Conservation (phyloP, 2,113 vertebrate species). For the Muntiacus muntjak region DNA sequence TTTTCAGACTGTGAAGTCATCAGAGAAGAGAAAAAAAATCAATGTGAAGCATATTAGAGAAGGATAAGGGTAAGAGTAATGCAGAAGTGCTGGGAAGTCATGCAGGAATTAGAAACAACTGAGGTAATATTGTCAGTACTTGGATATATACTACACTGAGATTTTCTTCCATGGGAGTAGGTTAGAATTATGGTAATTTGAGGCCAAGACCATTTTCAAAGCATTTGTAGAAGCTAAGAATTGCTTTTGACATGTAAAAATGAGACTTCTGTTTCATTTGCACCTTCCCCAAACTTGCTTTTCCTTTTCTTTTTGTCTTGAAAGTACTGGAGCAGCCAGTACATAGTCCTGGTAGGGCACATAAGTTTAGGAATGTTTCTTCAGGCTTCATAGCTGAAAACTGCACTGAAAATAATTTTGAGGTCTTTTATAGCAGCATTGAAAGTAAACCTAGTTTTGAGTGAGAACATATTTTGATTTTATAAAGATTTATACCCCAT, state of each 20-base stretch:
- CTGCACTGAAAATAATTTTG: neutral
- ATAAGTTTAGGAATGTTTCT: neutral
- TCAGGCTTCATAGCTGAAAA: neutral
- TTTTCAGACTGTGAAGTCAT: constrained; percentile 80
- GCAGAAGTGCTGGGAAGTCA: constrained; percentile 75
- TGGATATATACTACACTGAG: neutral
- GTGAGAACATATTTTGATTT: constrained; percentile 14
- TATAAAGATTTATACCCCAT: neutral
- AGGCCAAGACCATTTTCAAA: neutral
- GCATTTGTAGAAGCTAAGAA: neutral
- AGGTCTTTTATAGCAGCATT: neutral
- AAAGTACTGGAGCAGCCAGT: neutral
- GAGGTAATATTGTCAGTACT: constrained; percentile 50
- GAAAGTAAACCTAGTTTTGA: constrained; percentile 8
- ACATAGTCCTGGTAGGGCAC: neutral
- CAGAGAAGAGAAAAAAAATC: constrained; percentile 82
- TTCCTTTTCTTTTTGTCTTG: neutral
- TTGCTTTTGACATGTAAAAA: constrained; percentile 5
- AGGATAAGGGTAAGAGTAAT: constrained; percentile 76
- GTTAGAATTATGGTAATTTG: neutral
- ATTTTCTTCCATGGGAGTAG: neutral
- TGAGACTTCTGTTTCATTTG: neutral
- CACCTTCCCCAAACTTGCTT: neutral
- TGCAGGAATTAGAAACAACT: constrained; percentile 69
- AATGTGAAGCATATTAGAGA: constrained; percentile 78